Evolutionary conservation across 1,140 invertebrate genomes (phyloP).

Genomic region (Mya arenaria): DNA sequence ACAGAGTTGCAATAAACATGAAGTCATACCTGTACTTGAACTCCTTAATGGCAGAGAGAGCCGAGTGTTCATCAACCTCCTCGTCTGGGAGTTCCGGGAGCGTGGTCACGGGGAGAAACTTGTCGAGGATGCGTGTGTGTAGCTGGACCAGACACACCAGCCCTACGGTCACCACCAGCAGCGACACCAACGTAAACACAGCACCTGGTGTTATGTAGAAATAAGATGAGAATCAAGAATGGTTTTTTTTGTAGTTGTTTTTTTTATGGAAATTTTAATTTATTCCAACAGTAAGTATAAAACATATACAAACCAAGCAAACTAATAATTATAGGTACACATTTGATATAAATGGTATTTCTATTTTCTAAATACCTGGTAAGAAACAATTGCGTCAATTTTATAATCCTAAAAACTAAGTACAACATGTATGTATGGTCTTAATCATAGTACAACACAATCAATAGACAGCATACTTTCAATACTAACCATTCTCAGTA

Average conservation of each 20-base stretch:
- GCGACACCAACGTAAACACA: constrained; percentile 65
- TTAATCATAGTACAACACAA: too few species aligned
- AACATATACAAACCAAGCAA: background rate
- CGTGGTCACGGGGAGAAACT: constrained; percentile 61
- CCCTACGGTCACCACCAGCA: constrained; percentile 65
- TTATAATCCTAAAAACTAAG: too few species aligned
- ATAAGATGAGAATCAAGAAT: too few species aligned
- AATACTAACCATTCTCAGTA: too few species aligned
- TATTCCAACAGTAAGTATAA: background rate
- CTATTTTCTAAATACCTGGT: too few species aligned
- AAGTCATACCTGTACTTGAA: constrained; percentile 69
- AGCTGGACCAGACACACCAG: constrained; percentile 66
- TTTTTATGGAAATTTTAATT: background rate
- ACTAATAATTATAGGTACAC: background rate
- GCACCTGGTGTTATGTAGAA: constrained; percentile 67
- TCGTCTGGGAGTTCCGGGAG: constrained; percentile 22
- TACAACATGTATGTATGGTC: too few species aligned
- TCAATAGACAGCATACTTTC: too few species aligned
- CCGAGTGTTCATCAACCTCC: constrained; percentile 58
- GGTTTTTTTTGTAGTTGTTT: too few species aligned
- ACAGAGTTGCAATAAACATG: too few species aligned
- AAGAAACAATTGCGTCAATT: too few species aligned
- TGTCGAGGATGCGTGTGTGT: constrained; percentile 69
- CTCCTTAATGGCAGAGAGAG: constrained; percentile 61
- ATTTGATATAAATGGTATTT: too few species aligned